Conservation (phyloP, 2,888 invertebrate species). For the Alcis repandata region DNA sequence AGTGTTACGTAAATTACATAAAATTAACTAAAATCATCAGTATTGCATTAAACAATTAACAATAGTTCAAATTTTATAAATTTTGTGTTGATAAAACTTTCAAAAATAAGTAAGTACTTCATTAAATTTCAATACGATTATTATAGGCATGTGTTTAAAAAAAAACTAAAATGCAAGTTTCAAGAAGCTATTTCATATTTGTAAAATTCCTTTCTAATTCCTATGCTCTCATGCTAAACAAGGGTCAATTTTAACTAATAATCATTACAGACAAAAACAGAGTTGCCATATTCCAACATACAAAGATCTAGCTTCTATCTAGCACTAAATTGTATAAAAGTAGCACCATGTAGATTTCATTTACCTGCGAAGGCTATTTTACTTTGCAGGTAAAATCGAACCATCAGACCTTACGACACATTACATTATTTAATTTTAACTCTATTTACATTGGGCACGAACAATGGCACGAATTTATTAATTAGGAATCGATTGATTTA, state of each 20-base stretch:
- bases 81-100: background rate
- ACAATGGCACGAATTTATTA: slow-evolving; percentile 38
- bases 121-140: slow-evolving; percentile 2
- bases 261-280: background rate
- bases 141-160: slow-evolving; percentile 8
- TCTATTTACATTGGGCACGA: slow-evolving; percentile 39
- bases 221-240: background rate
- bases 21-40: slow-evolving; percentile 31
- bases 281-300: slow-evolving; percentile 17
- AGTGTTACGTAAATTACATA: slow-evolving; percentile 27
- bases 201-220: background rate
- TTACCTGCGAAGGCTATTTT: slow-evolving; percentile 13
- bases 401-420: slow-evolving; percentile 22
- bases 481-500: background rate
- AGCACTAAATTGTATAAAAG: slow-evolving; percentile 30
- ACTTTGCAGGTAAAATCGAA: slow-evolving; percentile 26
- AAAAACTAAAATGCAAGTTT: slow-evolving; percentile 60
- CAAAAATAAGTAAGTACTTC: background rate
- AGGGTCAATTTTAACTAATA: background rate
- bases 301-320: slow-evolving; percentile 23
- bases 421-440: slow-evolving; percentile 23
- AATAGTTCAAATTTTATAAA: slow-evolving; percentile 9
- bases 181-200: slow-evolving; percentile 52
- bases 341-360: slow-evolving; percentile 32
- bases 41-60: slow-evolving; percentile 21